Base-by-base conservation (phyloP, 1,140 invertebrate species). In the Aphelinus certus region DNA sequence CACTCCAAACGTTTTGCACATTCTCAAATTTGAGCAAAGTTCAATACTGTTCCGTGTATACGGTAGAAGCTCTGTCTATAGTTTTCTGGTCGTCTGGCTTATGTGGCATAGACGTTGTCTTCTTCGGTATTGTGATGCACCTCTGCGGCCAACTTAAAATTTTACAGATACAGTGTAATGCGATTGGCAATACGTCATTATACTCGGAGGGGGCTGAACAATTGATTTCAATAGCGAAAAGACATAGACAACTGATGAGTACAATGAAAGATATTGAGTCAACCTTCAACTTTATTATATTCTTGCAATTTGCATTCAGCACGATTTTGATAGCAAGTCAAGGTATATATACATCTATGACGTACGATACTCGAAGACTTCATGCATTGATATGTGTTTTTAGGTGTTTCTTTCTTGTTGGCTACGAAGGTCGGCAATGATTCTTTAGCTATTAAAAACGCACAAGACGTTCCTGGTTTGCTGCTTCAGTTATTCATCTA, bases 221-320 rank as follows among this genome's bases (percentile, higher is more conserved):
- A 6, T 26, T 45, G 57, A 49, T 63, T 71, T 75, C 76, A 51
- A 51, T 76, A 60, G 45, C 76, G 69, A 77, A 47, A 80, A 61
- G 79, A 77, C 77, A 7, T 60, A 26, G 26, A 1, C 6, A 42
- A 43, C n/a, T 43, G 1, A 6, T 43, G 6, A 7, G 45, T 43
- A n/a, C 43, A 42, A n/a, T 9, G 57, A 6, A 58, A n/a, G n/a
- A 58, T 42, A 58, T 58, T 6, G 43, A 42, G 57, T 5, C n/a
- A 42, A 58, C 57, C 7, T 58, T 58, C 3, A 58, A 42, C 57
- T n/a, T 26, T 3, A 58, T 58, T 42, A n/a, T 58, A 6, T 5
- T 58, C 10, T 2, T 42, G 3, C n/a, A n/a, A 3, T 58, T 58
- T 3, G 57, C 43, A 5, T 3, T 58, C 4, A 26, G 43, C 57